Evolutionary conservation across 2,888 invertebrate species (phyloP), one percentile per base, ranked within the genome.

Genomic region (Poecilus cupreus): DNA sequence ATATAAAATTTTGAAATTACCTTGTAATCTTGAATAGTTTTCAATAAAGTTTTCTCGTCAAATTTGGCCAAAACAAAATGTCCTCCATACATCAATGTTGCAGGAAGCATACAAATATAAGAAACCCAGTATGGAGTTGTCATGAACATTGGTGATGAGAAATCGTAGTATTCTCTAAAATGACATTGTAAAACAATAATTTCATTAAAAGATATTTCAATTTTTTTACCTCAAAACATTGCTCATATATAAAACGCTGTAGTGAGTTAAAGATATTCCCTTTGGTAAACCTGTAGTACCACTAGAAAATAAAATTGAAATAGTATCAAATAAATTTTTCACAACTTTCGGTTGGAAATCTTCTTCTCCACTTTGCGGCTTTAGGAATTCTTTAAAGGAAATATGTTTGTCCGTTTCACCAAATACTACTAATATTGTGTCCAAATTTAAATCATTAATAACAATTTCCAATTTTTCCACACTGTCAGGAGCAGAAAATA

Each of bases 341-440:
- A 75, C 64, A 70, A 77, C 32, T 0, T 82, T 83, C 18, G 87
- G 87, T 80, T 82, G 60, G 83, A 87, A 88, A 3, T 81, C 77
- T 81, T 87, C 87, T 37, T 85, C 86, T 20, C 84, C 84, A 8
- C 83, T 72, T 18, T 83, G 83, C 37, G 84, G 80, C 26, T 86
- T 68, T 54, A 87, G 85, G 46, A 86, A 86, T 0, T 84, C 82
- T 46, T 84, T 84, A 76, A 84, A 82, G 6, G 80, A 22, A 3
- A 82, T 81, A 11, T 85, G 83, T 39, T 84, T 80, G 10, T 72
- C 51, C 1, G 85, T 83, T 72, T 85, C 77, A 0, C 85, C 87
- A 82, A 86, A 87, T 64, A 87, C 83, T 0, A 88, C 86, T 18
- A 88, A 81, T 83, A 86, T 85, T n/a, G 85, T 49, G 3, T 85